Conservation (phyloP, 2,888 invertebrate species). For the Ceramica pisi region DNA sequence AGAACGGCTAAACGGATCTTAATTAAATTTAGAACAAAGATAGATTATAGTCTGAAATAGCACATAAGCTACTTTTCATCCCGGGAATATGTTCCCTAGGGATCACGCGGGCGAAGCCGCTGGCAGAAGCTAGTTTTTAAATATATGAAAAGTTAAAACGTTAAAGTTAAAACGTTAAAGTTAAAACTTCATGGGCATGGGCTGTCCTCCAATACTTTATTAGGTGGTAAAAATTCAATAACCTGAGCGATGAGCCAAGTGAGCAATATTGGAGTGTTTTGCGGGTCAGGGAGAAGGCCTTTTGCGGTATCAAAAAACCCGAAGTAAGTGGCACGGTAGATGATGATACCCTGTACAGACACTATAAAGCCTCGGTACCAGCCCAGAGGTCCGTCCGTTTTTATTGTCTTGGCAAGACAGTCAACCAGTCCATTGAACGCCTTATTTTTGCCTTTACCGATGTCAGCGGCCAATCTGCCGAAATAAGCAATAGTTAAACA, state of each 20-base stretch:
- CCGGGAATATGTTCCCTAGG: too few relatives aligned
- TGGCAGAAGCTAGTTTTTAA: too few relatives aligned
- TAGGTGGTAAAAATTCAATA: constrained; percentile 2
- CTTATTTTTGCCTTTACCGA: constrained; percentile 94
- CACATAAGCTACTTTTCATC: too few relatives aligned
- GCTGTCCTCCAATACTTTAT: too few relatives aligned
- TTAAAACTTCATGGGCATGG: too few relatives aligned
- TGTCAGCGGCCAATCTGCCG: constrained; percentile 92
- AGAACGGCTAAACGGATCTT: too few relatives aligned
- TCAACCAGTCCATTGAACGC: constrained; percentile 94
- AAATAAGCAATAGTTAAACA: neutral
- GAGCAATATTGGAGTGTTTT: constrained; percentile 96
- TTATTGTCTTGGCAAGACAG: constrained; percentile 95
- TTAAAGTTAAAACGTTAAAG: too few relatives aligned
- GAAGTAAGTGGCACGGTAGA: constrained; percentile 98
- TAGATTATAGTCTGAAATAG: too few relatives aligned
- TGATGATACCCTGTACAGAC: constrained; percentile 98
- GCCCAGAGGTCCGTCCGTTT: constrained; percentile 95
- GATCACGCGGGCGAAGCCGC: too few relatives aligned
- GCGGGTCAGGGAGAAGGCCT: constrained; percentile 96
- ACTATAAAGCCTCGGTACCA: constrained; percentile 98
- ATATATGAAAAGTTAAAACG: too few relatives aligned
- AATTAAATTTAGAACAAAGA: too few relatives aligned
- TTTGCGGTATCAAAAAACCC: constrained; percentile 98
- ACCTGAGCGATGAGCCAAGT: constrained; percentile 97